Conservation (phyloP, 2,888 invertebrate species). For the Agonopterix arenella region DNA sequence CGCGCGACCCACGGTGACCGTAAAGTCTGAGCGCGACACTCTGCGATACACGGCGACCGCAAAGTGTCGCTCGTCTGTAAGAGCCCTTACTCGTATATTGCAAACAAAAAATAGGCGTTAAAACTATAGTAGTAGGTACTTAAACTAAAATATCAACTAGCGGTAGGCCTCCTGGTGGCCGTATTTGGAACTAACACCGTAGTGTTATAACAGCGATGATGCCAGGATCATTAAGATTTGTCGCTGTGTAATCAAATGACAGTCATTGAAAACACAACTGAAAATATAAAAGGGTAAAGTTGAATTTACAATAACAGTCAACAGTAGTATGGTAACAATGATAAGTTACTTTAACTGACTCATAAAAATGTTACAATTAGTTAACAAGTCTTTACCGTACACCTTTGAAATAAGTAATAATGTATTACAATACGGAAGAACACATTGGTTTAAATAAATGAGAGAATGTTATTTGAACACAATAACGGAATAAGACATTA, state of each 20-base stretch:
- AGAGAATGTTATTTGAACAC: slow-evolving; percentile 26
- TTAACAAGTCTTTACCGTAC: slow-evolving; percentile 33
- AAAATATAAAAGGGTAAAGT: not conserved
- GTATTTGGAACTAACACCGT: too few species aligned
- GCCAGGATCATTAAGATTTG: too few species aligned
- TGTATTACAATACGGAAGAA: slow-evolving; percentile 19
- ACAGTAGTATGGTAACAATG: not conserved
- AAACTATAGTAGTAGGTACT: too few species aligned
- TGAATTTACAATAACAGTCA: not conserved
- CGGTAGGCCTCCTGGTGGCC: too few species aligned
- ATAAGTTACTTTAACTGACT: slow-evolving; percentile 13
- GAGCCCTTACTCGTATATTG: too few species aligned
- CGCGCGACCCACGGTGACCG: too few species aligned
- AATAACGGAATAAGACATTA: slow-evolving; percentile 22
- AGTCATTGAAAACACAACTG: slow-evolving; percentile 1
- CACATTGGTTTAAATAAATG: slow-evolving; percentile 7
- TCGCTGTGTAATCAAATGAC: not conserved
- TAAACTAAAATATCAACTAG: too few species aligned
- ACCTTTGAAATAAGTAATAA: slow-evolving; percentile 7
- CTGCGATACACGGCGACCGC: too few species aligned
- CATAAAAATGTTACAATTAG: slow-evolving; percentile 25
- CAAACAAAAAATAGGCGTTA: too few species aligned
- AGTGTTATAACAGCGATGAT: too few species aligned
- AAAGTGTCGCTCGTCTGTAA: too few species aligned
- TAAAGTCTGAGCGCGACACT: too few species aligned